Conservation (phyloP, 2,113 vertebrate genomes). For the Mustela nigripes region DNA sequence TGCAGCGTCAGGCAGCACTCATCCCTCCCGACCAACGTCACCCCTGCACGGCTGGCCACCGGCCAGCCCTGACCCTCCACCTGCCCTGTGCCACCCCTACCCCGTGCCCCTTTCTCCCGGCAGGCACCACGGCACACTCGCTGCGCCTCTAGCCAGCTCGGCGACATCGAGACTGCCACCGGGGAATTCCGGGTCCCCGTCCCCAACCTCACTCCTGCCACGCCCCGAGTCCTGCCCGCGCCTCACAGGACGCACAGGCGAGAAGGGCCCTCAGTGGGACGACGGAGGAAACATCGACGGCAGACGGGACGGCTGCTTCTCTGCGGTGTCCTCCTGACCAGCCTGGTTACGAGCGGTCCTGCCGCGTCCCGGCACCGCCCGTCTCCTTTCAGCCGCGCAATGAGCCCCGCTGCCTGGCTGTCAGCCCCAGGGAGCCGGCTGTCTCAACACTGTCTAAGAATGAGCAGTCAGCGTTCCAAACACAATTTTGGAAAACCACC, state of each 20-base stretch:
- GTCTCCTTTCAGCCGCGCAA: background rate
- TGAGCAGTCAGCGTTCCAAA: background rate
- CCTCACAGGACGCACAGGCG: background rate
- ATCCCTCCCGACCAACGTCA: rapidly evolving
- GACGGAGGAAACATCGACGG: background rate
- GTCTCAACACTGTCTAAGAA: background rate
- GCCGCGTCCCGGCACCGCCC: background rate
- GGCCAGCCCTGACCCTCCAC: background rate
- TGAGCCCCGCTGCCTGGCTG: background rate
- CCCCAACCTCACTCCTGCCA: background rate
- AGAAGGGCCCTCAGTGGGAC: background rate
- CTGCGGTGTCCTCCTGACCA: no score
- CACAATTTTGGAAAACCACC: background rate
- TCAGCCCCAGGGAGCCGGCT: background rate
- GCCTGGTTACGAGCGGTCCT: no score
- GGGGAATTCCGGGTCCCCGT: background rate
- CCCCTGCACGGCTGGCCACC: no score
- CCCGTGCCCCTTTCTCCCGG: background rate
- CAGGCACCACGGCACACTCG: rapidly evolving
- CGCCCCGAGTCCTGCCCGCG: background rate
- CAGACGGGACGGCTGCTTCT: no score
- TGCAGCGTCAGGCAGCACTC: background rate
- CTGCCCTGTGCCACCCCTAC: background rate
- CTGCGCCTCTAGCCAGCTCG: background rate
- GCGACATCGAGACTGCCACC: no score